Conservation (phyloP, 1,140 invertebrate genomes). For the Acromyrmex echinatior region DNA sequence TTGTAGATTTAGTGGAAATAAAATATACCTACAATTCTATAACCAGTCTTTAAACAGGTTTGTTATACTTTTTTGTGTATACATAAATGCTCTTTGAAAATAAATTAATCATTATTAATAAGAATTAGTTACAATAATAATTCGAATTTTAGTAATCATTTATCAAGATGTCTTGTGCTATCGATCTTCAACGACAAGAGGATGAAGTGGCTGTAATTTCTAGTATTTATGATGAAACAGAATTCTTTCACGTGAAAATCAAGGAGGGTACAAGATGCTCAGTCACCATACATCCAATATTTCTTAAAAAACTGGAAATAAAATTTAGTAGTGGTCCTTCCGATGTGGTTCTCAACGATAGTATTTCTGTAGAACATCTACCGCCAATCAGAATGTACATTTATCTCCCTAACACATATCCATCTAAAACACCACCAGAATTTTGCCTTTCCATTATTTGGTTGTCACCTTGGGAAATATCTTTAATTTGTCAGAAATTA, state of each 20-base stretch:
- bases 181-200: constrained; percentile 64
- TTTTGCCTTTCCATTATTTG: constrained; percentile 64
- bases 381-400: constrained; percentile 66
- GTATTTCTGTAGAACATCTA: constrained; percentile 57
- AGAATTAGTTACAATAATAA: neutral
- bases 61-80: neutral
- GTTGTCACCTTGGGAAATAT: constrained; percentile 72
- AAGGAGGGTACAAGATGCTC: constrained; percentile 42
- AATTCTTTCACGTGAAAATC: constrained; percentile 61
- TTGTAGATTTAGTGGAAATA: neutral
- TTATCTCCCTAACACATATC: constrained; percentile 66
- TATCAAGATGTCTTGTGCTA: constrained; percentile 9
- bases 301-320: neutral
- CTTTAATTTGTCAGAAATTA: constrained; percentile 72
- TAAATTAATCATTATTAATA: constrained; percentile 2
- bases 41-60: neutral
- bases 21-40: neutral
- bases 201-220: constrained; percentile 69
- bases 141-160: neutral
- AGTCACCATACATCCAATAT: constrained; percentile 33
- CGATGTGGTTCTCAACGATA: neutral
- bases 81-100: neutral
- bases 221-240: constrained; percentile 63
- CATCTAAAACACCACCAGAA: constrained; percentile 59
- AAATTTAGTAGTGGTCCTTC: neutral